phyloP scores from a whole-genome alignment of 2,797 vertebrate species.

The Tapirus indicus region DNA sequence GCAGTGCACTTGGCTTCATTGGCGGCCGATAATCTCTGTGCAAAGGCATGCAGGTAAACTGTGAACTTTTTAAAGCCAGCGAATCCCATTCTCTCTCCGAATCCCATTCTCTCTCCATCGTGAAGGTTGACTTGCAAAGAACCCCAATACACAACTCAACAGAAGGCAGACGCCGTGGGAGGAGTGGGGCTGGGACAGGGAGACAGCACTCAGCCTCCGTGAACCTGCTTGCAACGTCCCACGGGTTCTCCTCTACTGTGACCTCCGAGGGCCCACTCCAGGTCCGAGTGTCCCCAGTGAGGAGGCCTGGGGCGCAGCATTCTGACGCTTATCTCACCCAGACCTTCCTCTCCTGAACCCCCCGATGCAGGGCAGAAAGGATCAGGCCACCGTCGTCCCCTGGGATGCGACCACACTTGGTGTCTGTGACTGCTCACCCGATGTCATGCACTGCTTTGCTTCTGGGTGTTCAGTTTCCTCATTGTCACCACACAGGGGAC shows the following conservation, averaged over 20 bases:
- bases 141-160: neutral
- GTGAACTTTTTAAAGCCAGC: neutral
- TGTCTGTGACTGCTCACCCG: rapidly evolving
- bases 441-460: neutral
- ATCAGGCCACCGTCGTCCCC: rapidly evolving
- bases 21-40: too few species aligned
- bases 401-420: neutral
- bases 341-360: neutral
- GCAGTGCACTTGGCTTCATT: neutral
- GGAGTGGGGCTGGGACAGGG: too few species aligned
- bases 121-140: neutral
- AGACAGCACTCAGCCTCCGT: rapidly evolving
- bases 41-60: neutral
- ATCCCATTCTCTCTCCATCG: neutral
- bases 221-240: neutral
- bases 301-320: neutral
- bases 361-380: neutral
- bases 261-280: neutral
- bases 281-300: neutral
- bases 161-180: neutral
- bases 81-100: neutral
- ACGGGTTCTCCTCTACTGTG: neutral
- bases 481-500: neutral
- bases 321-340: neutral
- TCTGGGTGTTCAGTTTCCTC: neutral